Conservation (phyloP, 2,113 vertebrate species). For the Gallinago undulata region DNA sequence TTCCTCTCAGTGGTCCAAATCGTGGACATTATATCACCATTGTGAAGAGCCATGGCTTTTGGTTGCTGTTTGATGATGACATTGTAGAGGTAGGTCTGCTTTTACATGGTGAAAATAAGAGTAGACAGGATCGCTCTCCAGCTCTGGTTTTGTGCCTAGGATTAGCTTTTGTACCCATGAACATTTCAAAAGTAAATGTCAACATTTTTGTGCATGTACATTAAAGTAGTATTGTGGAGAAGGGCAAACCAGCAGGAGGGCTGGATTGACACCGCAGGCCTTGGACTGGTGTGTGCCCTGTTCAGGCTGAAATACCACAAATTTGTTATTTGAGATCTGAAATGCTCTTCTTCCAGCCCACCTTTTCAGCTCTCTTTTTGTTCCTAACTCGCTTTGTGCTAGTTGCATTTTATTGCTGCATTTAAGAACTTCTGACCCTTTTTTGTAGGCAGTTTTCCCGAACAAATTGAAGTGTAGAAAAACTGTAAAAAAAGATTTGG, state of each 20-base stretch:
- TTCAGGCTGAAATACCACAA: not conserved
- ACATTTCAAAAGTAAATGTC: not conserved
- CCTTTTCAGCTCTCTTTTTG: not conserved
- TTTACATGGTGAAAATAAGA: not conserved
- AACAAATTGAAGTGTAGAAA: not conserved
- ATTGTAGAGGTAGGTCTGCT: constrained; percentile 84
- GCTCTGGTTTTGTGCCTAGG: not conserved
- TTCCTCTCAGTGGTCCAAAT: constrained; percentile 82
- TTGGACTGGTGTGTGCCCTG: not conserved
- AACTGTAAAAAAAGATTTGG: not conserved
- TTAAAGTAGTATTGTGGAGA: not conserved
- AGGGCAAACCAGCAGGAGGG: not conserved
- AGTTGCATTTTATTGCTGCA: not conserved
- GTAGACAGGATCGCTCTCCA: not conserved
- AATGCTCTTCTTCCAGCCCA: not conserved
- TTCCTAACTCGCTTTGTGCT: not conserved
- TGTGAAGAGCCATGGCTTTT: constrained; percentile 92
- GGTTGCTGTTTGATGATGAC: constrained; percentile 91
- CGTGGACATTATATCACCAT: constrained; percentile 94
- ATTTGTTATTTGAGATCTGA: not conserved
- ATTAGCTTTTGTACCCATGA: not conserved
- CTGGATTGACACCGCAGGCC: not conserved
- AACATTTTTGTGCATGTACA: not conserved
- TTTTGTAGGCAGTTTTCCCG: not conserved
- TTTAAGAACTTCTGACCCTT: not conserved